Conservation (phyloP, 2,113 vertebrate species). For the Eclectus roratus region DNA sequence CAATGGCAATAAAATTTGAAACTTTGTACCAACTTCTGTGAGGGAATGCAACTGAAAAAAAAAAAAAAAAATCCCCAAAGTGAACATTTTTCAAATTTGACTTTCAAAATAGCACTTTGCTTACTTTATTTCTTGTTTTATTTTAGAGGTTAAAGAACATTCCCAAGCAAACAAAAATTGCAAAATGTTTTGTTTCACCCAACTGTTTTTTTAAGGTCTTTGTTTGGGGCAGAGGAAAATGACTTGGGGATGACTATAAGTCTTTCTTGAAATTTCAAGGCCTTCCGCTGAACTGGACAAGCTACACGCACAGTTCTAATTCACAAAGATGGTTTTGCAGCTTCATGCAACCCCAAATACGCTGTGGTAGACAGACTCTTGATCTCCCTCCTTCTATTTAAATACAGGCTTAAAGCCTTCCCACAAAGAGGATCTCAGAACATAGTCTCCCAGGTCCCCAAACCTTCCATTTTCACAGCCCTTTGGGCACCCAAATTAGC, state of each 20-base stretch:
- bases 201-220: background rate
- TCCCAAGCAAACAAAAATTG: background rate
- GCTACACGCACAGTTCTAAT: background rate
- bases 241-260: background rate
- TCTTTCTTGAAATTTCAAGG: background rate
- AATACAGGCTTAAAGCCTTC: background rate
- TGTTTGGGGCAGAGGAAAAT: background rate
- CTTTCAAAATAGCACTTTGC: background rate
- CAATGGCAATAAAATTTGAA: background rate
- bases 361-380: background rate
- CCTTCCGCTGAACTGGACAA: background rate
- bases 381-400: background rate
- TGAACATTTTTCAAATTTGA: background rate
- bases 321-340: background rate
- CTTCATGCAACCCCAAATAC: background rate
- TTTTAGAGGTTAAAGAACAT: background rate
- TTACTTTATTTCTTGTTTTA: background rate
- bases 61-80: background rate
- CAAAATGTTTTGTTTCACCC: background rate
- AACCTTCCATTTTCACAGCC: background rate
- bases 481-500: background rate
- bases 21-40: background rate
- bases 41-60: background rate
- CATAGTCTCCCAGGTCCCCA: fast-evolving
- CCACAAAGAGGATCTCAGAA: background rate